Percentiles rank a stretch among this genome's conserved stretches.
phyloP scores from a whole-genome alignment of 1,140 invertebrate species.

The Nomia melanderi region DNA sequence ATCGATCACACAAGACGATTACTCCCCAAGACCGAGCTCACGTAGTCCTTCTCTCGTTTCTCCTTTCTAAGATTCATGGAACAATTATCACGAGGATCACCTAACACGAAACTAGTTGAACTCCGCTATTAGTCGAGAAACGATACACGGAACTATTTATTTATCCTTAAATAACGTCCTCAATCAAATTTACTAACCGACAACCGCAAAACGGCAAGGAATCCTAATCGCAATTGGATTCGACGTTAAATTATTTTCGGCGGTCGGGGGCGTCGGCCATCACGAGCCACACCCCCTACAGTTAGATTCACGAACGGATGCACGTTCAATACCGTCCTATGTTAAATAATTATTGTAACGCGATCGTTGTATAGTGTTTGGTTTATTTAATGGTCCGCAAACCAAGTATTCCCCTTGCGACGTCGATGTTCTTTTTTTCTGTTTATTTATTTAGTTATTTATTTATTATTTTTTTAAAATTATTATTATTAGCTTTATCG shows the following conservation, averaged over 20 bases:
- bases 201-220: constrained; percentile 14
- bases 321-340: constrained; percentile 27
- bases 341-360: constrained; percentile 75
- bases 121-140: constrained; percentile 9
- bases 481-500: constrained; percentile 6
- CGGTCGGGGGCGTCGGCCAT: not conserved
- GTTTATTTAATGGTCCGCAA: constrained; percentile 73
- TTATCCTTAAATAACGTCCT: constrained; percentile 48
- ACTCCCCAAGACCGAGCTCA: not conserved
- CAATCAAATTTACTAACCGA: constrained; percentile 65
- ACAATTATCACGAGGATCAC: not conserved
- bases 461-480: not conserved
- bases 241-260: not conserved
- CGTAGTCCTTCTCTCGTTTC: not conserved
- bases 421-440: constrained; percentile 22
- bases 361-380: constrained; percentile 76
- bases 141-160: constrained; percentile 8
- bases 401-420: constrained; percentile 63
- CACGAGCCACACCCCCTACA: not conserved
- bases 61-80: too few relatives aligned
- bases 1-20: not conserved
- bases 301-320: not conserved
- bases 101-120: constrained; percentile 1
- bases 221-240: constrained; percentile 13
- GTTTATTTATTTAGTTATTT: not conserved